Evolutionary conservation across 2,888 invertebrate genomes (phyloP), one percentile per base, ranked within the genome.

Genomic region (Lacanobia wlatinum): DNA sequence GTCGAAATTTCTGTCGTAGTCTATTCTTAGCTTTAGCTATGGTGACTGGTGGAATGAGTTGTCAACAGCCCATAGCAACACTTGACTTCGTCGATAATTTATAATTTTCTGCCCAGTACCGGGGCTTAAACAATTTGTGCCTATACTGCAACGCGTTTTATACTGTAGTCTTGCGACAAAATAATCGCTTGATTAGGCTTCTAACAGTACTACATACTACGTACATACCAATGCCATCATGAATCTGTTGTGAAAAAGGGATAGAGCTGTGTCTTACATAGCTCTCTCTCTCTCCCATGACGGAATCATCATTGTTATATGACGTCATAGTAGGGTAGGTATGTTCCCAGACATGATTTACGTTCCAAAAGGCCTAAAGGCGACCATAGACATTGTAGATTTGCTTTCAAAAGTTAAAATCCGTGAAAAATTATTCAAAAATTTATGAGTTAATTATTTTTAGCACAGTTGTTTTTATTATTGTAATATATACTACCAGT

Each of bases 111-210:
- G 14, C 14, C 7, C 21, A 40, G 18, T n/a, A 56, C 34, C 6
- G 8, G 40, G 59, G 8, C 8, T 28, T 18, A 7, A 40, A 59
- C 46, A 50, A 43, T 76, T 70, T 58, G 82, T 78, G 78, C 82
- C 78, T 78, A 64, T 38, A 77, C 23, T 43, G 64, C 28, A 7
- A 62, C 9, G 28, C 53, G 52, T 65, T 68, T 72, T 80, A 48
- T 62, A 63, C 14, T 48, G 50, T 48, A 59, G 76, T 43, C 62
- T 70, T 21, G 52, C 38, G 18, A 70, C 34, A 10, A 52, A 67
- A 14, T 53, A 65, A 64, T 34, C 18, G 52, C 82, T 52, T 55
- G 0, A 12, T 18, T 58, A 56, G n/a, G 52, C 52, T 75, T 58
- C 28, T n/a, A 8, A 50, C n/a, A 43, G 4, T 43, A 43, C 43